A percentile compares a stretch with the other conserved stretches of the same genome.
These are phyloP conservation scores for Petromus typicus DNA, from an alignment of 2,113 vertebrate genomes.

Conservation along the genomic window DNA sequence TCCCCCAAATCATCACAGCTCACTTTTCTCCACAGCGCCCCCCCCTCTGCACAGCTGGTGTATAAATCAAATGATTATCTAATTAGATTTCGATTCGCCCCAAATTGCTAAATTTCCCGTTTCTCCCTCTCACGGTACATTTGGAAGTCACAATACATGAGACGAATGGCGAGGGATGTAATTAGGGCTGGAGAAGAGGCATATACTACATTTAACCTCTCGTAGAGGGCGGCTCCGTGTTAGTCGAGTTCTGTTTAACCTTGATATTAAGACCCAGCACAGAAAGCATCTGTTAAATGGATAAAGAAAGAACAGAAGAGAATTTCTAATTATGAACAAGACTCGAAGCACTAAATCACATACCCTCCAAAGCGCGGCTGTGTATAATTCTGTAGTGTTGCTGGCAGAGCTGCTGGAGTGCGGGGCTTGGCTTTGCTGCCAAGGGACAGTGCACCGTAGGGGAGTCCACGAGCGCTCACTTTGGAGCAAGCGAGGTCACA, in stretches of 20 bases:
- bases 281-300: background rate
- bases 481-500: rapidly evolving
- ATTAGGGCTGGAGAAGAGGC: background rate
- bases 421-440: background rate
- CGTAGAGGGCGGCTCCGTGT: background rate
- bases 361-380: background rate
- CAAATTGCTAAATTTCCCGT: conserved; percentile 35
- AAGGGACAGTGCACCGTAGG: too few species aligned
- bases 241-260: background rate
- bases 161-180: background rate
- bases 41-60: background rate
- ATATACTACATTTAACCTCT: conserved; percentile 21
- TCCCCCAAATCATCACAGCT: conserved; percentile 85
- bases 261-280: background rate
- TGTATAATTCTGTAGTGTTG: background rate
- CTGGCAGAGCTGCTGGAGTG: background rate
- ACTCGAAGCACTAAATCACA: background rate
- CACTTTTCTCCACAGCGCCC: conserved; percentile 51
- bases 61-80: background rate
- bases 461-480: rapidly evolving
- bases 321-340: background rate
- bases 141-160: background rate
- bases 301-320: background rate
- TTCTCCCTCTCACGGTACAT: background rate
- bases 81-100: conserved; percentile 59